Evolutionary conservation across 2,888 invertebrate species (phyloP).

Genomic region (Caenorhabditis afra): DNA sequence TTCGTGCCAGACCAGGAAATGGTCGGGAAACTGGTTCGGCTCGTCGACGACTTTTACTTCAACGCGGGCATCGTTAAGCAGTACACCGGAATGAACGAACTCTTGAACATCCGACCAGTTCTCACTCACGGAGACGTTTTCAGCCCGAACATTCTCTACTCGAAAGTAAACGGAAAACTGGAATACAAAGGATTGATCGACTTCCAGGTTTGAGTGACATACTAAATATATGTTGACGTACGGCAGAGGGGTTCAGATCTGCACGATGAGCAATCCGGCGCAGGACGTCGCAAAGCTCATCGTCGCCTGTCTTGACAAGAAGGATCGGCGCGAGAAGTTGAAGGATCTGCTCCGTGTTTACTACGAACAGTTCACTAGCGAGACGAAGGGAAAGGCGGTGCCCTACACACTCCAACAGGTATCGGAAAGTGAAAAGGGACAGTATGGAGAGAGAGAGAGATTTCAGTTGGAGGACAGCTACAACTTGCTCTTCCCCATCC

Average conservation of each 20-base stretch:
- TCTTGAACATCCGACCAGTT: slow-evolving; percentile 1
- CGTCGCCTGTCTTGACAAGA: background rate
- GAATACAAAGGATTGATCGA: slow-evolving; percentile 12
- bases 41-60: background rate
- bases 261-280: background rate
- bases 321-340: slow-evolving; percentile 1
- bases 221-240: too few relatives aligned
- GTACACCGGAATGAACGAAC: background rate
- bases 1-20: background rate
- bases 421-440: background rate
- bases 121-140: slow-evolving; percentile 5
- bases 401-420: slow-evolving; percentile 8
- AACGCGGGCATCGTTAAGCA: background rate
- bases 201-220: slow-evolving; percentile 1
- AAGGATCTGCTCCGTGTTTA: slow-evolving; percentile 2
- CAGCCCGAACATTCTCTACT: slow-evolving; percentile 2
- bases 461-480: slow-evolving; percentile 42
- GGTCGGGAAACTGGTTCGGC: background rate
- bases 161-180: background rate
- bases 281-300: slow-evolving; percentile 6
- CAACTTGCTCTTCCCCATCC: slow-evolving; percentile 16
- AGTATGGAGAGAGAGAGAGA: background rate
- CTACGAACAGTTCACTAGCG: background rate
- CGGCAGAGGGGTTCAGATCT: background rate
- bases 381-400: slow-evolving; percentile 2